Evolutionary conservation across 2,113 vertebrate genomes (phyloP).

Genomic region (Prionailurus viverrinus): DNA sequence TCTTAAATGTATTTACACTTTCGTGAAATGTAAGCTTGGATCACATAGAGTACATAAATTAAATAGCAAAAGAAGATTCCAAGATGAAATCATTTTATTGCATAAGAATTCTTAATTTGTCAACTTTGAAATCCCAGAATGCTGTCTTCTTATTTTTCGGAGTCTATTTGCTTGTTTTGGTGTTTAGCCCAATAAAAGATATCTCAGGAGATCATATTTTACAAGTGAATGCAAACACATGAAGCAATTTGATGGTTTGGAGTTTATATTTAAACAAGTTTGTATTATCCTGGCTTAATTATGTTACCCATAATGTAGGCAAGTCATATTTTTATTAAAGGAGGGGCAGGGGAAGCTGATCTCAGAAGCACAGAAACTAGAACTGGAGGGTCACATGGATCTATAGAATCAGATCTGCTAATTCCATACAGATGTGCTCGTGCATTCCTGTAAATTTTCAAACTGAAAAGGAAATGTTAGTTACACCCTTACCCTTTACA

Average conservation of each 20-base stretch:
- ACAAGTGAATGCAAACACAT: conserved; percentile 67
- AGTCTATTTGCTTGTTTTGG: conserved; percentile 69
- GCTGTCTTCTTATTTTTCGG: conserved; percentile 66
- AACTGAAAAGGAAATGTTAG: conserved; percentile 90
- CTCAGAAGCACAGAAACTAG: conserved; percentile 72
- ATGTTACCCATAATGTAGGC: conserved; percentile 71
- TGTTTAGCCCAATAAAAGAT: conserved; percentile 68
- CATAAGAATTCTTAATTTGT: conserved; percentile 81
- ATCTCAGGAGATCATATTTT: conserved; percentile 66
- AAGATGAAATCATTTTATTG: conserved; percentile 82
- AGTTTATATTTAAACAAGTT: conserved; percentile 78
- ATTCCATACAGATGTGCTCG: conserved; percentile 89
- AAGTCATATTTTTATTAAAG: conserved; percentile 81
- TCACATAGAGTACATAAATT: conserved; percentile 76
- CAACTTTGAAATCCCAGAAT: conserved; percentile 75
- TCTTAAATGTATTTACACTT: conserved; percentile 80
- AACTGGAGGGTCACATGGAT: conserved; percentile 82
- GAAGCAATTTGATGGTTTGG: conserved; percentile 69
- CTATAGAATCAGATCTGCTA: conserved; percentile 84
- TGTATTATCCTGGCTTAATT: conserved; percentile 72
- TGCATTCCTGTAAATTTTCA: conserved; percentile 89
- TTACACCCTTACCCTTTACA: conserved; percentile 84
- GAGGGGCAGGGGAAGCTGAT: conserved; percentile 55
- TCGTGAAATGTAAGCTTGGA: conserved; percentile 81
- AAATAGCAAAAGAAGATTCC: conserved; percentile 76